phyloP scores from a whole-genome alignment of 2,113 vertebrate genomes.

The Turnix velox region DNA sequence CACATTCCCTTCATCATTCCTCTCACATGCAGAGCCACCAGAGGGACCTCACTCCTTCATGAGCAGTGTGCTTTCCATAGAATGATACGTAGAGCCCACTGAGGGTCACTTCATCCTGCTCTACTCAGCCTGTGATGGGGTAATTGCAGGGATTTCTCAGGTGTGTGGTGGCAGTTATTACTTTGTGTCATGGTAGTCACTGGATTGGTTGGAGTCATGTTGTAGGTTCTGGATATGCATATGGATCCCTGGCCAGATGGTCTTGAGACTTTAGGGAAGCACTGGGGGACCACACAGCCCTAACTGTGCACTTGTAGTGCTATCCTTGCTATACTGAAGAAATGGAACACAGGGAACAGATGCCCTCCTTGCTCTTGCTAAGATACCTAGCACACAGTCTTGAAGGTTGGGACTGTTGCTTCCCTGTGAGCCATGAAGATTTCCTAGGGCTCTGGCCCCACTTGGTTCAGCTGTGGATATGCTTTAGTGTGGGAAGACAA shows the following conservation, averaged over 20 bases:
- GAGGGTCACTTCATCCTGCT: background rate
- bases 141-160: background rate
- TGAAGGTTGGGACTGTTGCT: background rate
- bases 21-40: accelerated
- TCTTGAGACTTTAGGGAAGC: background rate
- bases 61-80: accelerated
- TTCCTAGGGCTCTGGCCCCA: background rate
- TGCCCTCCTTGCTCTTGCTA: background rate
- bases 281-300: background rate
- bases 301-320: background rate
- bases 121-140: background rate
- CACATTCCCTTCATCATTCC: background rate
- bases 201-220: too few species aligned
- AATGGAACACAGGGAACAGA: background rate
- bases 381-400: background rate
- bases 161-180: background rate
- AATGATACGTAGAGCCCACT: background rate
- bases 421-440: background rate
- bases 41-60: accelerated
- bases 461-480: background rate
- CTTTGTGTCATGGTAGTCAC: background rate
- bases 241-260: background rate
- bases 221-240: background rate
- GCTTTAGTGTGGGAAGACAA: background rate
- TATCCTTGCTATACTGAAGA: background rate